These are phyloP conservation scores for Idaea biselata DNA, from an alignment of 2,888 invertebrate genomes.

Conservation along the genomic window DNA sequence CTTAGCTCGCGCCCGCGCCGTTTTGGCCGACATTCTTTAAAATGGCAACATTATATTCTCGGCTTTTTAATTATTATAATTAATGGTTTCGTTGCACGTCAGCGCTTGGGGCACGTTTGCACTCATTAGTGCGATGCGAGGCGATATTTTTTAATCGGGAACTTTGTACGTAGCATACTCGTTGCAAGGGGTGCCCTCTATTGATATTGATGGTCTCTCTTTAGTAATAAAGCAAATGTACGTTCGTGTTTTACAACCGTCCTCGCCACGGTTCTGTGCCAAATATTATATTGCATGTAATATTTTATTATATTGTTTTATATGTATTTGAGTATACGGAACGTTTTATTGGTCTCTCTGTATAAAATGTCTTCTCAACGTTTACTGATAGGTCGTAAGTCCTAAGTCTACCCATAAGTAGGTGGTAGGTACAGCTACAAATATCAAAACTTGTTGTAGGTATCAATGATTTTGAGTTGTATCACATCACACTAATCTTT, in stretches of 20 bases:
- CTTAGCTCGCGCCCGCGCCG: conserved; percentile 52
- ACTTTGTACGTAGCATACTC: conserved; percentile 15
- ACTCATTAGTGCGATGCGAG: conserved; percentile 28
- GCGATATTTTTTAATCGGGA: conserved; percentile 27
- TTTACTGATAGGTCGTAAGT: no score
- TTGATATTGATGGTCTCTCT: not conserved
- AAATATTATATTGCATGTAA: not conserved
- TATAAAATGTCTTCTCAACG: not conserved
- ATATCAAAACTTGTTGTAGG: no score
- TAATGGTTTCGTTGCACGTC: conserved; percentile 51
- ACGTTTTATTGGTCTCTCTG: not conserved
- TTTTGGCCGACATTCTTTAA: conserved; percentile 48
- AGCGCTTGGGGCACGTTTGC: conserved; percentile 27
- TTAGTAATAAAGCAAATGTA: not conserved
- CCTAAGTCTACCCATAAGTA: not conserved
- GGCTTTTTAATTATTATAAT: conserved; percentile 60
- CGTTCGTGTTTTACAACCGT: not conserved
- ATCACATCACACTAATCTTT: no score
- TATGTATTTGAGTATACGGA: not conserved
- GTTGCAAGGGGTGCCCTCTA: not conserved
- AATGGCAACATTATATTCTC: conserved; percentile 44
- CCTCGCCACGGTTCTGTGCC: not conserved
- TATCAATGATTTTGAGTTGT: no score
- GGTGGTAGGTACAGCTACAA: no score
- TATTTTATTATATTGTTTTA: conserved; percentile 1